Base-by-base conservation (phyloP, 1,140 invertebrate species). In the Diorhabda carinulata region DNA sequence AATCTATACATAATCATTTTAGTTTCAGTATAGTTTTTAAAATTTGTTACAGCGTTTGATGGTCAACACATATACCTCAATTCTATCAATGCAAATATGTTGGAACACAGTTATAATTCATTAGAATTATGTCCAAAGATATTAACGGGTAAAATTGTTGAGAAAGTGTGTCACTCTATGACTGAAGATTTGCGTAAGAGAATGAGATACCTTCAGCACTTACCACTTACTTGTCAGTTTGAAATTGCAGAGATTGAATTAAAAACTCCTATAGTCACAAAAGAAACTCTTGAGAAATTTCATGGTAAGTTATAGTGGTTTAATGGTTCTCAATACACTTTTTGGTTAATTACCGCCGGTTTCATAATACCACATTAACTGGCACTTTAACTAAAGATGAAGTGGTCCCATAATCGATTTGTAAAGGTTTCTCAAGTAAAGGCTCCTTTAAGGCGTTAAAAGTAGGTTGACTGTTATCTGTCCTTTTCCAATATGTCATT, bases 11-110 rank as follows among this genome's bases (percentile, higher is more conserved):
- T 25, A 25, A 25, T 25, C 1, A 25, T 25, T 25, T 25, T 25
- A 25, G 25, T 25, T 25, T 25, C 25, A 25, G 25, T 25, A 25
- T 1, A 25, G 25, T 25, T 25, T 25, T 25, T 25, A 25, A 25
- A 40, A 9, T 8, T 8, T 43, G 74, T 84, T 84, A 57, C 74
- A 93, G 92, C 91, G 67, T 84, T 86, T 47, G 94, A 97, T 84
- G 96, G 96, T 1, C 95, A 97, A 81, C 92, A 96, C 78, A 88
- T 98, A 43, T 99, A 95, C 81, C 81, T 98, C 60, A 93, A 98
- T 83, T 89, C 93, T 3, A 81, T 98, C 72, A 98, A 98, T 82
- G 89, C 93, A 3, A 90, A 91, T 63, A 96, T 98, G 88, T 81
- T 99, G 70, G 90, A 93, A 77, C 87, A 89, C 59, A 89, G 93